A percentile compares a stretch with the other conserved stretches of the same genome.
Conservation (phyloP, 2,888 invertebrate species). For the Leptinotarsa peninsularis region DNA sequence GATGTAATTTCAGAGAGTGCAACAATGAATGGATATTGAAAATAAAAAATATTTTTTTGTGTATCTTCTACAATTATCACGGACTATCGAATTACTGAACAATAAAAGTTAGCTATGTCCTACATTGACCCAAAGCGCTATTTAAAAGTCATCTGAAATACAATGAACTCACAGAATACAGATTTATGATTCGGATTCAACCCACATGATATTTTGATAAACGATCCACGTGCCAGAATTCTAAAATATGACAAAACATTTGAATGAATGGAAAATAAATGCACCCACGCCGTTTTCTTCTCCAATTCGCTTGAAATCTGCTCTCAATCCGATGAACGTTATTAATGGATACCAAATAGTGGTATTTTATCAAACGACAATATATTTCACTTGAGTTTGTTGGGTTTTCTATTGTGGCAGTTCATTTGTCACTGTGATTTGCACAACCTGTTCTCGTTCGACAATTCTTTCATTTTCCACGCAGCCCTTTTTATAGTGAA, state of each 20-base stretch:
- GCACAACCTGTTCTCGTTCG: background rate
- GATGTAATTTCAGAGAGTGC: too few relatives aligned
- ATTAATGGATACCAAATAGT: background rate
- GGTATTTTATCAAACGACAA: background rate
- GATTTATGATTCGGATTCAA: background rate
- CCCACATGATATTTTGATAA: background rate
- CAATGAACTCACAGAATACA: background rate
- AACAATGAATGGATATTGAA: too few relatives aligned
- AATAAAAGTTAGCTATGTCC: too few relatives aligned
- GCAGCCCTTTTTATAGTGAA: background rate
- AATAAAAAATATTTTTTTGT: too few relatives aligned
- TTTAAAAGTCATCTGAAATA: background rate
- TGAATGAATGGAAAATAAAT: background rate
- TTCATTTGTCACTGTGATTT: background rate
- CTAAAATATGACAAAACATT: background rate
- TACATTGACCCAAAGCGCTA: background rate
- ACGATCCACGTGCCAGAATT: background rate
- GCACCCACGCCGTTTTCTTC: background rate
- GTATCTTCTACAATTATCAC: too few relatives aligned
- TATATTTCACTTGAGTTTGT: background rate
- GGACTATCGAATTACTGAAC: too few relatives aligned
- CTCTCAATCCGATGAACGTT: background rate
- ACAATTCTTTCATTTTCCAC: background rate
- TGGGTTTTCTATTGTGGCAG: background rate
- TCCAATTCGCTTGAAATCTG: background rate